These are phyloP conservation scores for Schizaphis graminum DNA, from an alignment of 2,888 invertebrate genomes.

Conservation along the genomic window DNA sequence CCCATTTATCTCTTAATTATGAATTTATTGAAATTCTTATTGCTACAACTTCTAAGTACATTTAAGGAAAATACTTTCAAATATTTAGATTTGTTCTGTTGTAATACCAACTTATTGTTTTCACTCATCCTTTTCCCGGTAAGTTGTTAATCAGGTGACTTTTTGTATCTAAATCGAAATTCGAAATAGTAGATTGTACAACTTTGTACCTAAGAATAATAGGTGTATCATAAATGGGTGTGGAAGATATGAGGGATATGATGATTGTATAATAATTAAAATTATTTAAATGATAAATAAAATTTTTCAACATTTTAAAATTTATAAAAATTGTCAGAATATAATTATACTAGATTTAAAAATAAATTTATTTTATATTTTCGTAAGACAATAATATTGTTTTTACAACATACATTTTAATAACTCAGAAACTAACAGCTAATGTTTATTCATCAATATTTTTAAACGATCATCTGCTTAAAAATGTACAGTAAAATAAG, in stretches of 20 bases:
- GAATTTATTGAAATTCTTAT: neutral
- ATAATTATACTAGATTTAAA: neutral
- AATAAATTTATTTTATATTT: neutral
- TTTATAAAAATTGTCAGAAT: neutral
- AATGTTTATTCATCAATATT: neutral
- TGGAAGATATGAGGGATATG: neutral
- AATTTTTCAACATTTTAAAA: neutral
- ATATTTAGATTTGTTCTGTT: neutral
- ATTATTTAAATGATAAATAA: neutral
- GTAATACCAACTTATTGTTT: neutral
- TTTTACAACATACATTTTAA: neutral
- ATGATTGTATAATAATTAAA: neutral
- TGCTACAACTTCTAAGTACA: neutral
- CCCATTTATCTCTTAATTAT: neutral
- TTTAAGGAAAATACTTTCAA: neutral
- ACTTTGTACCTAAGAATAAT: neutral
- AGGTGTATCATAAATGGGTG: neutral
- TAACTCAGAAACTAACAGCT: neutral
- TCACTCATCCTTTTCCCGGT: neutral
- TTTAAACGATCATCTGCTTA: neutral
- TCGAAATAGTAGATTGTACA: neutral
- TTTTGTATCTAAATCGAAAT: neutral
- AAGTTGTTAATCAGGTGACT: neutral
- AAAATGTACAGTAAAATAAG: neutral
- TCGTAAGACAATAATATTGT: neutral